Base-by-base conservation (phyloP, 2,797 vertebrate genomes). In the Sciurus vulgaris region DNA sequence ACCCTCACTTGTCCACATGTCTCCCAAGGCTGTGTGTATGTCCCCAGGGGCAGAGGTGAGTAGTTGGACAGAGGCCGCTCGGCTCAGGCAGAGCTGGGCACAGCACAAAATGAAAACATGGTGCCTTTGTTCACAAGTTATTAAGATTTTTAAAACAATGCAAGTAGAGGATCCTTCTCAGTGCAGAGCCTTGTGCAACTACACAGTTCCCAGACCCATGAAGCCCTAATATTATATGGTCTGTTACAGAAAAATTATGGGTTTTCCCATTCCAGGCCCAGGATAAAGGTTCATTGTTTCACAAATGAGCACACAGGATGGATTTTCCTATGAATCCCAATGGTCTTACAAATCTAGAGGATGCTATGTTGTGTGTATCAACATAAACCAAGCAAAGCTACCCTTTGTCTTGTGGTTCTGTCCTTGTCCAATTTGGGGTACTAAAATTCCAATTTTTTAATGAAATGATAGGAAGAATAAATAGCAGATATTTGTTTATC, bases 401-500 rank as follows among this genome's bases (percentile, higher is more conserved):
- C 15, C 12, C 33, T 61, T 63, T 61, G 67, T 20, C 33, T 86
- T 72, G 56, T 47, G 8, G 51, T 67, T 83, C 63, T 91, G 15
- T 33, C 26, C 24, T 87, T 92, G 3, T 67, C 24, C n/a, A 54
- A 26, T 17, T 10, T 85, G 77, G 51, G 1, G 7, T 67, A 7
- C 26, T 65, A 82, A 96, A 91, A 89, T 86, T 28, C 30, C 12
- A 20, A 33, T 93, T 89, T 94, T 92, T 77, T 83, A 22, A 84
- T 91, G 38, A 89, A 91, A 86, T 26, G 2, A 10, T 85, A 91
- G 41, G 44, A 95, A 89, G 63, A 41, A 4, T 67, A 73, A n/a
- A 56, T 96, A 70, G 73, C 44, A 73, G 82, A 35, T 6, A n/a
- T 95, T 91, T 91, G 35, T 41, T 93, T 89, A n/a, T 81, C 49